Evolutionary conservation across 1,140 invertebrate species (phyloP), one percentile per base, ranked within the genome.

Genomic region (Eumeta japonica): DNA sequence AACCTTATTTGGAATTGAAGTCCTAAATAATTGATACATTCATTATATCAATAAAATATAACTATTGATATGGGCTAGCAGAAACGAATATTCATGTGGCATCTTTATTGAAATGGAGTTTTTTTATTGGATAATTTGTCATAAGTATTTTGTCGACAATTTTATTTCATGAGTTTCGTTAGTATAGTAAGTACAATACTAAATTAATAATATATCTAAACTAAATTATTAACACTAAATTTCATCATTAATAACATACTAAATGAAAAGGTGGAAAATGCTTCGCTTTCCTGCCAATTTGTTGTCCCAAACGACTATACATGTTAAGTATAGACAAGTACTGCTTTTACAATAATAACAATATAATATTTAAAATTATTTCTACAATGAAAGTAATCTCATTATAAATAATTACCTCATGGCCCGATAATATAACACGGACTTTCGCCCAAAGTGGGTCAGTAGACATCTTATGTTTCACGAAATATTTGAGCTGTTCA

Each of bases 401-500:
- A n/a, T n/a, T n/a, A n/a, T n/a, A n/a, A n/a, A n/a, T n/a, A n/a
- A 24, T 68, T 67, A 90, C 88, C 78, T 92, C 86, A 65, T 91
- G 89, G 11, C 90, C 90, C 36, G 88, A 91, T 0, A 91, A 74
- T 45, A 92, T 84, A 24, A 93, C 74, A 58, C 82, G 84, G 37
- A 89, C 86, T 31, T 85, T 83, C 40, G 85, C 81, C 94, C 94
- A 98, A 3, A 86, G 52, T 35, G 84, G 82, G 65, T 97, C 86
- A 14, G 83, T 87, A 0, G 88, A 87, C 15, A 97, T 83, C 76
- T 98, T 97, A 15, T 84, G 78, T 19, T 84, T 82, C 11, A 97
- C 80, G 82, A 97, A 98, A 75, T 89, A 89, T 46, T 87, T 84
- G 16, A 98, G 73, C 36, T 94, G 87, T 37, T 88, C 82, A 48